Percentiles rank a stretch among this genome's conserved stretches.
Evolutionary conservation across 2,888 invertebrate species (phyloP).

Genomic region (Xestia xanthographa): DNA sequence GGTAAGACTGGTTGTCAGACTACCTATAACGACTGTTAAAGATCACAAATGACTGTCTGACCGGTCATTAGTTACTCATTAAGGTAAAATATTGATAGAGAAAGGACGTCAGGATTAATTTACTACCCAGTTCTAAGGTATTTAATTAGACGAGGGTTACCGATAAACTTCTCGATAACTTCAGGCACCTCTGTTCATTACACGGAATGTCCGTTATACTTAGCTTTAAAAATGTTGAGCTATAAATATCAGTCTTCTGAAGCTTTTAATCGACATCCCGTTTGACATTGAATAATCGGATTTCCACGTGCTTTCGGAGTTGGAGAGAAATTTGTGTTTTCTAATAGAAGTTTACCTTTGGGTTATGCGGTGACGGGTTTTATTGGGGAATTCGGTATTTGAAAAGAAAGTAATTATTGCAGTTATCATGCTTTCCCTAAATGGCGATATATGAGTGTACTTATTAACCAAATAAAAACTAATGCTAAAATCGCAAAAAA

Average conservation of each 20-base stretch:
- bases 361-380: not conserved
- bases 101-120: not conserved
- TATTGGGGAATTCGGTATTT: not conserved
- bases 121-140: conserved; percentile 1
- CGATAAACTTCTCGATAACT: conserved; percentile 9
- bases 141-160: conserved; percentile 13
- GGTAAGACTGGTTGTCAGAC: not conserved
- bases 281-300: conserved; percentile 50
- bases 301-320: conserved; percentile 43
- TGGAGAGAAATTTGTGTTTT: conserved; percentile 6
- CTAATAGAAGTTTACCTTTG: not conserved
- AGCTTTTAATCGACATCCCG: conserved; percentile 27
- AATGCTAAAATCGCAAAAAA: not conserved
- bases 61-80: not conserved
- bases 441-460: too few relatives aligned
- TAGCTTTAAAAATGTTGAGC: conserved; percentile 39
- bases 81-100: not conserved
- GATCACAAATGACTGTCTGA: not conserved
- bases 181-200: not conserved
- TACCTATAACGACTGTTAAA: not conserved
- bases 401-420: not conserved
- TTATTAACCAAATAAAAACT: too few relatives aligned
- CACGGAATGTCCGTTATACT: not conserved
- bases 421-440: too few relatives aligned
- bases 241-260: conserved; percentile 26